Evolutionary conservation across 2,797 vertebrate species (phyloP), one percentile per base, ranked within the genome.

Genomic region (Gymnodraco acuticeps): DNA sequence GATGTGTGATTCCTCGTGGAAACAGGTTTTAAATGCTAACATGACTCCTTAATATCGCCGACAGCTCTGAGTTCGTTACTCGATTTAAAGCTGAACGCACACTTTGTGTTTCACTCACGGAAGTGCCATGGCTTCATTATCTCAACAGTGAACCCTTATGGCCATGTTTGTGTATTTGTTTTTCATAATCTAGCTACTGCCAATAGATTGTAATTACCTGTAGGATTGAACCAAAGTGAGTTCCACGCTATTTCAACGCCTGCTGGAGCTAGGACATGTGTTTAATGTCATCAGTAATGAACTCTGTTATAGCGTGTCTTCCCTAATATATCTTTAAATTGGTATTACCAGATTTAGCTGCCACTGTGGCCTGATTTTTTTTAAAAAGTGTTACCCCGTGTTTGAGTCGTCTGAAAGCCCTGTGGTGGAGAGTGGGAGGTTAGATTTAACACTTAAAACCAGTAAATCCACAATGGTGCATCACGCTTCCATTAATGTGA

Each of bases 81-180:
- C 10, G 13, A 81, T 64, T 15, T 51, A 61, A 80, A 73, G 62
- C 64, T 10, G 61, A 23, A 62, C 19, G 33, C 31, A 31, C 72
- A 79, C 54, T 64, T 56, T 56, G n/a, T 76, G 47, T 89, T 76
- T 64, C 46, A 71, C 72, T 82, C 81, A 74, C 76, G 82, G 5
- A 84, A 85, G 90, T 92, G 87, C 88, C 87, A 86, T 82, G 70
- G 63, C 67, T 70, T 73, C 70, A 59, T 86, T 83, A 48, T 86
- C 53, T 73, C 41, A 64, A 15, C 69, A 55, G 52, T 59, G 23
- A 66, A 64, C 53, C 71, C 78, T 73, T 47, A 11, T 33, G 53
- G 64, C 65, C 52, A 70, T 79, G 81, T 87, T 73, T 83, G 52
- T 82, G 38, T 73, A 23, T 68, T 73, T 38, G 6, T 6, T 38